Conservation (phyloP, 2,113 vertebrate species). For the Lophotis ruficrista region DNA sequence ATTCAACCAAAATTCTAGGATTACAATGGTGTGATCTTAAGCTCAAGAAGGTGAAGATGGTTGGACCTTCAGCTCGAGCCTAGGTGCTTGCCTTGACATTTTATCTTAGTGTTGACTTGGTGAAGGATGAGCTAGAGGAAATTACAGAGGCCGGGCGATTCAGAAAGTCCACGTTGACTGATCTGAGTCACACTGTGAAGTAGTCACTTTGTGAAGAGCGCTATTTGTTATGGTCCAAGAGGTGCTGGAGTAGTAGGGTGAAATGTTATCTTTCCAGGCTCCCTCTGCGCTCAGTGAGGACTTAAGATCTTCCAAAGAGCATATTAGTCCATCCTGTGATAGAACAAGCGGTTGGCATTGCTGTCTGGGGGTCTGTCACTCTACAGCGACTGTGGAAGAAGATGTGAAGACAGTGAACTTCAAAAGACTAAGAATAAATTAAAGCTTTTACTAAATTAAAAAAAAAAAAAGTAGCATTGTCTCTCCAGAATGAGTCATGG, state of each 20-base stretch:
- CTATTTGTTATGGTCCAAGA: background rate
- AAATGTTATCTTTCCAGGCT: background rate
- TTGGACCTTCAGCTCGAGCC: background rate
- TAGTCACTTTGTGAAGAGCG: background rate
- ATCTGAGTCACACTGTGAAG: background rate
- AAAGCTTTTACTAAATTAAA: background rate
- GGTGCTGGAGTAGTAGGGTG: background rate
- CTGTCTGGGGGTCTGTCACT: background rate
- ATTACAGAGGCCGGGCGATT: background rate
- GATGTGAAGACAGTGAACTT: background rate
- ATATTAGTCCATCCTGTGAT: background rate
- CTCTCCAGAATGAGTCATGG: background rate
- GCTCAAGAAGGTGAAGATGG: too few species aligned
- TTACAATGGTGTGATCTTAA: fast-evolving
- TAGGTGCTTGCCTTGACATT: background rate
- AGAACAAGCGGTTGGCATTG: background rate
- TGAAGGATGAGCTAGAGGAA: background rate
- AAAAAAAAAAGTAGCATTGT: background rate
- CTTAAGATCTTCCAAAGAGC: background rate
- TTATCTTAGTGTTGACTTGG: background rate
- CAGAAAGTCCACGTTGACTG: background rate
- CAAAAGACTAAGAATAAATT: background rate
- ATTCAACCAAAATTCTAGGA: background rate
- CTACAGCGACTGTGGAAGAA: background rate
- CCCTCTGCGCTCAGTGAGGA: fast-evolving